Base-by-base conservation (phyloP, 64 coral and sea anemone species). In the Stichodactyla helianthus region DNA sequence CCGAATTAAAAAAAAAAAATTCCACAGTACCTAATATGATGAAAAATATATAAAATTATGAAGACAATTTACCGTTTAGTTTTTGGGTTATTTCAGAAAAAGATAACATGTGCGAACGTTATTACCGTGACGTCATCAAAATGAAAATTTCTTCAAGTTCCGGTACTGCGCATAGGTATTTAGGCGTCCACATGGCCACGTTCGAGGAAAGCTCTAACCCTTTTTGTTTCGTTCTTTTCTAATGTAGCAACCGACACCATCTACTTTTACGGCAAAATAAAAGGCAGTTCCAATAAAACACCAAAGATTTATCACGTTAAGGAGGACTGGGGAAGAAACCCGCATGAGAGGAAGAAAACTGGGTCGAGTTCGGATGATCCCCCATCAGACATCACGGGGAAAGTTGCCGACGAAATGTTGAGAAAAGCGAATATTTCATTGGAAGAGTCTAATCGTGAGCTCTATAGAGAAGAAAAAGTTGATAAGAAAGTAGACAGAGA, bases 341-440 rank as follows among this genome's bases (percentile, higher is more conserved):
- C 19, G 7, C 62, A n/a, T 6, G 62, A 65, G 62, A 65, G 62
- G 20, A n/a, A n/a, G 22, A 65, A 65, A 20, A 23, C 18, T 65
- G 62, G 19, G 62, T 9, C 62, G 62, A 65, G 18, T 65, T 5
- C 18, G 10, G 5, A 79, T 79, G 7, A 77, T 17, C 89, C 89
- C 10, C 89, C 89, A 79, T 86, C 89, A 12, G 89, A 91, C 50
- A 91, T 91, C 13, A 77, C 85, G 51, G 89, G 89, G 61, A 86
- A 86, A 52, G 77, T 82, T n/a, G 89, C 89, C 4, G 55, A 79
- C 14, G 89, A 91, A 65, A 91, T 91, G 82, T 31, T 91, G 52
- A 71, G 89, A 26, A 61, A 71, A 82, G 57, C 84, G 0, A 91
- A 91, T 44, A 28, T 82, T 13, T 91, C 90, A n/a, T 56, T 81